Base-by-base conservation (phyloP, 2,888 invertebrate species). In the Aproaerema taeniolella region DNA sequence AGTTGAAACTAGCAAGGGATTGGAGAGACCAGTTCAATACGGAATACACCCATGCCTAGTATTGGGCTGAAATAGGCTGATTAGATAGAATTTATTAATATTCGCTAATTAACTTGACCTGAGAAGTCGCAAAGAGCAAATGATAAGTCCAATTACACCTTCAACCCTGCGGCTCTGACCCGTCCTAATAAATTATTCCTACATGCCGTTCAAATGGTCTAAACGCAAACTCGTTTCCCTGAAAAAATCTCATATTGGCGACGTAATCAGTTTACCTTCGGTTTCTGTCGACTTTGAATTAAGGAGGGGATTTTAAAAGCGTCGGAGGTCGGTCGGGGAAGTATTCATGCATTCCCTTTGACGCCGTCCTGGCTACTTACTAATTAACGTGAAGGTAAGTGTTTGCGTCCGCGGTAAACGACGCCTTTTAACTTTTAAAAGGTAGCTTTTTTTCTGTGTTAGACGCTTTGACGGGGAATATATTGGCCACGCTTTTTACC, bases 301-400 rank as follows among this genome's bases (percentile, higher is more conserved):
- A 77, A 75, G 74, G 63, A 75, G 76, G 71, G 68, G 67, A 71
- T 81, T 85, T 85, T 85, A 81, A 86, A 85, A 85, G 82, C 83
- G 54, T 62, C 61, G 64, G 74, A 75, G 76, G 74, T 75, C 63
- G 74, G 70, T 71, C 72, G 64, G 60, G 65, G 61, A 80, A 83
- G 85, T 85, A 85, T 82, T 86, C 86, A 83, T 79, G 76, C 81
- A 87, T 87, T 87, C 87, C 77, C 87, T 87, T 87, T 87, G 83
- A 83, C 78, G 77, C 60, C 71, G 81, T 74, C 69, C 67, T 67
- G 61, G 80, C 83, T 85, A 83, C 85, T 85, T 86, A 83, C 72
- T 85, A 86, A 86, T 86, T 86, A 86, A 85, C 73, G 71, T 67
- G 73, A 64, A 72, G 76, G 74, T 85, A 86, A 86, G 83, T 86